phyloP scores from a whole-genome alignment of 2,113 vertebrate genomes.

The Sprattus sprattus region DNA sequence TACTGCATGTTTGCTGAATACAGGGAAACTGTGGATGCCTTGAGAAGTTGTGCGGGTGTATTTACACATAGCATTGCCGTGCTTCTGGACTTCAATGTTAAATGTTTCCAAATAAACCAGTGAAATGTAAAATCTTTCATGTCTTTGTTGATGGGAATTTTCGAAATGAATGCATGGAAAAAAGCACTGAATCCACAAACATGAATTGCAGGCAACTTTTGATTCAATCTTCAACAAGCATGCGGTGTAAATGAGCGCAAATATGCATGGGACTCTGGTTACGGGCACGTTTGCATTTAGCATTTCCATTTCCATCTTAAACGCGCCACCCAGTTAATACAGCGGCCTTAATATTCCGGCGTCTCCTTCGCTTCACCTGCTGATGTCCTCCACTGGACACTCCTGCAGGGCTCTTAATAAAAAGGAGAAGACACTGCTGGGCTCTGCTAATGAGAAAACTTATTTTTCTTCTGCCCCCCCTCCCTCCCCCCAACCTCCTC shows the following conservation, averaged over 20 bases:
- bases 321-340: constrained; percentile 8
- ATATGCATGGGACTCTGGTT: background rate
- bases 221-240: background rate
- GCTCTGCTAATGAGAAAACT: constrained; percentile 48
- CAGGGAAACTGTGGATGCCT: background rate
- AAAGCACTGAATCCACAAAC: background rate
- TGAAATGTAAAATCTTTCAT: background rate
- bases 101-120: background rate
- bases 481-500: background rate
- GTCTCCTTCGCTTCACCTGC: constrained; percentile 15
- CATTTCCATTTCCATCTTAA: constrained; percentile 21
- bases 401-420: constrained; percentile 49
- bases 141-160: background rate
- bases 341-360: background rate
- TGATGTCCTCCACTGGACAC: constrained; percentile 21
- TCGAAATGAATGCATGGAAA: background rate
- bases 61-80: background rate
- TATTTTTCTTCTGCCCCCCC: constrained; percentile 52
- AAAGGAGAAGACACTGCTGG: constrained; percentile 38
- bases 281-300: background rate
- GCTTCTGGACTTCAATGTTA: background rate
- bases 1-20: constrained; percentile 6
- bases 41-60: background rate
- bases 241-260: background rate
- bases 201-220: background rate